Evolutionary conservation across 2,888 invertebrate genomes (phyloP).

Genomic region (Lithophane leautieri): DNA sequence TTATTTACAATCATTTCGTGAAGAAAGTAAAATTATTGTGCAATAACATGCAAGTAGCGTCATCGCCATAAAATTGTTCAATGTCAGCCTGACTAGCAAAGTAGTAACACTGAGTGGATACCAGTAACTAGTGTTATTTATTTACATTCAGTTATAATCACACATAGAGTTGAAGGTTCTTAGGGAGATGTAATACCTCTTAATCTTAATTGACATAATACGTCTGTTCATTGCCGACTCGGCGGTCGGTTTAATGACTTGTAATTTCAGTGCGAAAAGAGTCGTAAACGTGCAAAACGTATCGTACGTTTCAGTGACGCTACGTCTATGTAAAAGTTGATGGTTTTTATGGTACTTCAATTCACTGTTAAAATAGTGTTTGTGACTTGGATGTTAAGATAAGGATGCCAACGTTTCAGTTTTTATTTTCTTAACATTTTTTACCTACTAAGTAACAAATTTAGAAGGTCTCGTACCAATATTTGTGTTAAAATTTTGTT

Average conservation of each 20-base stretch:
- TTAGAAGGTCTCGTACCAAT: conserved; percentile 20
- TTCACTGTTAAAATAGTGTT: neutral
- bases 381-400: conserved; percentile 19
- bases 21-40: conserved; percentile 32
- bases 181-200: conserved; percentile 10
- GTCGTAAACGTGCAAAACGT: conserved; percentile 12
- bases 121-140: conserved; percentile 40
- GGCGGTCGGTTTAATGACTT: conserved; percentile 18
- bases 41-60: conserved; percentile 43
- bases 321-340: conserved; percentile 20
- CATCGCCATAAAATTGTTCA: conserved; percentile 30
- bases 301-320: conserved; percentile 15
- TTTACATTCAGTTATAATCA: conserved; percentile 35
- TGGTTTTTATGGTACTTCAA: conserved; percentile 21
- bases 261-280: conserved; percentile 28
- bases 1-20: conserved; percentile 19
- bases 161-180: conserved; percentile 22
- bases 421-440: conserved; percentile 19
- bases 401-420: conserved; percentile 2
- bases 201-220: conserved; percentile 35
- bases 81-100: conserved; percentile 40
- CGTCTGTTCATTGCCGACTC: conserved; percentile 9
- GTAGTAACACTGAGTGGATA: conserved; percentile 3
- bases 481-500: conserved; percentile 38
- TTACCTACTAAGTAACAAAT: conserved; percentile 7